Base-by-base conservation (phyloP, 1,140 invertebrate species). In the Eumaeus atala region DNA sequence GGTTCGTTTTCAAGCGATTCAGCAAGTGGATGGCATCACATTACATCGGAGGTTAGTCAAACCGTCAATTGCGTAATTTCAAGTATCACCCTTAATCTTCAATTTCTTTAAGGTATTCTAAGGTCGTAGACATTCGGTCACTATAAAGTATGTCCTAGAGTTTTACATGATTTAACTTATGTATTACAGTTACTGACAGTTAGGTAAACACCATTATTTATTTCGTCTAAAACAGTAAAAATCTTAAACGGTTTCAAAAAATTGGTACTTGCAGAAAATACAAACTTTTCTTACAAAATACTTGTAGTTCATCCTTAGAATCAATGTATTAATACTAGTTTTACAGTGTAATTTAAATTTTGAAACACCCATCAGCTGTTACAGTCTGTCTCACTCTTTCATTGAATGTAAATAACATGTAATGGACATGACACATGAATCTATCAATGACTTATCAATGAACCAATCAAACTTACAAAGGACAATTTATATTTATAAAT, bases 1-100 rank as follows among this genome's bases (percentile, higher is more conserved):
- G 89, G 90, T 65, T 91, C 90, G 40, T 87, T 90, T 73, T 92
- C 90, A 49, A 92, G 90, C 79, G 89, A 90, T 72, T 88, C 87
- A 51, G 85, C 86, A 50, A 88, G 85, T 74, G 89, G 88, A 72
- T 86, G 81, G 72, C 89, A 87, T 79, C 87, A 88, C 68, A 87
- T 90, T 64, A 73, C 84, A 59, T 89, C 90, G 65, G 90, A 91
- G 81, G 90, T 91, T 76, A 81, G 65, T 74, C 54, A 55, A 56
- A 59, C 47, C 54, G 51, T 16, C 58, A 38, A 42, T 54, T 40
- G 10, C 40, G 40, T 42, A 52, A 42, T 55, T 36, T 56, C 37
- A 53, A 55, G 34, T 34, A 36, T 4, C 34, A 17, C 34, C 10
- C 36, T 37, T 14, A 16, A 53, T 21, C 48, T 14, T 36, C 12